These are phyloP conservation scores for Gobius niger DNA, from an alignment of 2,113 vertebrate species.

Conservation along the genomic window DNA sequence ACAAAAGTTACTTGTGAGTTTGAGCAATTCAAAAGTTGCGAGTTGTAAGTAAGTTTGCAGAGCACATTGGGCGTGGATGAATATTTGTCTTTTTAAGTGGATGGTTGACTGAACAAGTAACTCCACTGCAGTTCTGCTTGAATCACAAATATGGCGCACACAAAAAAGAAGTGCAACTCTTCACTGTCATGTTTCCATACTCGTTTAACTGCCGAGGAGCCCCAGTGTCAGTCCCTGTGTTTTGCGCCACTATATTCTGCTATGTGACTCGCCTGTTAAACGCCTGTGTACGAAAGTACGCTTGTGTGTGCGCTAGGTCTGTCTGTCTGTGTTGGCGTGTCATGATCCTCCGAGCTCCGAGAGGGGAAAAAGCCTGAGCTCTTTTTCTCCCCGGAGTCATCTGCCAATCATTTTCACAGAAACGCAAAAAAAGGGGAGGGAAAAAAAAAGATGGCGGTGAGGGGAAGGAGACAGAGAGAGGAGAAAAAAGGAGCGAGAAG, in stretches of 20 bases:
- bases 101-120: no score
- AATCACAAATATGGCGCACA: neutral
- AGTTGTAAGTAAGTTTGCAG: no score
- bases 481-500: slow-evolving; percentile 51
- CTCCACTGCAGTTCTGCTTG: neutral
- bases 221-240: slow-evolving; percentile 22
- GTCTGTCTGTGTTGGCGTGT: slow-evolving; percentile 64
- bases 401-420: slow-evolving; percentile 79
- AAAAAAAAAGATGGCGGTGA: slow-evolving; percentile 21
- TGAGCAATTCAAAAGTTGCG: no score
- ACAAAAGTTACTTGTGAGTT: no score
- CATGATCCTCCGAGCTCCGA: slow-evolving; percentile 57
- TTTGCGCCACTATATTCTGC: slow-evolving; percentile 23
- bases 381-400: slow-evolving; percentile 71
- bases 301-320: slow-evolving; percentile 24
- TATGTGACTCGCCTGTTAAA: slow-evolving; percentile 52
- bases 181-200: slow-evolving; percentile 18
- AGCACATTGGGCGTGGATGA: no score
- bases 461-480: slow-evolving; percentile 44
- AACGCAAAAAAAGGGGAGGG: slow-evolving; percentile 39
- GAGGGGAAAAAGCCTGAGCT: slow-evolving; percentile 62
- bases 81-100: no score
- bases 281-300: slow-evolving; percentile 23
- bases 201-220: slow-evolving; percentile 30
- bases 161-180: neutral